Percentiles rank a stretch among this genome's conserved stretches.
phyloP scores from a whole-genome alignment of 2,888 invertebrate genomes.

The Chirona hameri region DNA sequence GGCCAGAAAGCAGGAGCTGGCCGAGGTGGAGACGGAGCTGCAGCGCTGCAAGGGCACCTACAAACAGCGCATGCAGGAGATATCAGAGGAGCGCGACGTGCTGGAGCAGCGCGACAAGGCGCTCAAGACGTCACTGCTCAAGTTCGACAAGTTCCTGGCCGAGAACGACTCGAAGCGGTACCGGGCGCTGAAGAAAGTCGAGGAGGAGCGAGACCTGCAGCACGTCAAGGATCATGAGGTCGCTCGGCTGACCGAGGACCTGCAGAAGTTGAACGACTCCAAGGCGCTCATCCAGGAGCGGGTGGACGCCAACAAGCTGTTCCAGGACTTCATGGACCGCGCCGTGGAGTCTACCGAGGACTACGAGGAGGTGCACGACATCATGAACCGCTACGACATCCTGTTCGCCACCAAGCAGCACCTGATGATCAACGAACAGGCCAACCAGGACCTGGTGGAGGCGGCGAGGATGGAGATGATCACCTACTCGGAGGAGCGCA shows the following conservation, averaged over 20 bases:
- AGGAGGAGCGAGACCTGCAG: not conserved
- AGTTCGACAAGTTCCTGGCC: not conserved
- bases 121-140: not conserved
- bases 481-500: slow-evolving; percentile 3
- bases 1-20: not conserved
- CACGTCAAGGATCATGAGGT: not conserved
- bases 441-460: slow-evolving; percentile 7
- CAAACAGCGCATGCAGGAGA: not conserved
- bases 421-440: not conserved
- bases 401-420: not conserved
- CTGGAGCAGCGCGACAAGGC: not conserved
- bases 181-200: not conserved
- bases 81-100: not conserved
- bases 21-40: not conserved
- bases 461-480: not conserved
- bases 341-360: not conserved
- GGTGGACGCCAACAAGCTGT: not conserved
- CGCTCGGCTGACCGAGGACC: not conserved
- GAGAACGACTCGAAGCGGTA: slow-evolving; percentile 8
- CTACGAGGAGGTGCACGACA: not conserved
- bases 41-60: not conserved
- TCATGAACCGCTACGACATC: slow-evolving; percentile 4
- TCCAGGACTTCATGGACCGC: not conserved
- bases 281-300: not conserved
- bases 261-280: not conserved